Evolutionary conservation across 2,113 vertebrate genomes (phyloP).

Genomic region (Pongo pygmaeus): DNA sequence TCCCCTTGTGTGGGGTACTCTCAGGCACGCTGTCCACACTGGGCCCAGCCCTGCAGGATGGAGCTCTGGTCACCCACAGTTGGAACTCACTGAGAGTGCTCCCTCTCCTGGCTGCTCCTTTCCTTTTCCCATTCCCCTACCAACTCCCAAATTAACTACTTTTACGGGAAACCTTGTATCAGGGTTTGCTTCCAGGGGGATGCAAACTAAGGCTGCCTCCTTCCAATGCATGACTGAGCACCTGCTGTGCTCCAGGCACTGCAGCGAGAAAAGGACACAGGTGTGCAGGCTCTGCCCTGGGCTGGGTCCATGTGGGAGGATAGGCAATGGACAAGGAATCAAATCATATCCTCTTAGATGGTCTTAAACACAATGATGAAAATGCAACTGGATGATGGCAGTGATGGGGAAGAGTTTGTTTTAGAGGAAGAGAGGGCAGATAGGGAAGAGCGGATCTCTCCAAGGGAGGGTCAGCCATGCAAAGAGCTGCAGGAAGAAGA

Average conservation of each 20-base stretch:
- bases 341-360: background rate
- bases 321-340: background rate
- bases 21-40: background rate
- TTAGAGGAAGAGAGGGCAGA: too few relatives aligned
- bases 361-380: background rate
- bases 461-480: background rate
- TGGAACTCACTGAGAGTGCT: background rate
- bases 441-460: background rate
- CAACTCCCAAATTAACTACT: background rate
- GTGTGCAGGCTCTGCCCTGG: background rate
- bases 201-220: background rate
- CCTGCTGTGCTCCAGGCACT: background rate
- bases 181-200: background rate
- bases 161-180: background rate
- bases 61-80: background rate
- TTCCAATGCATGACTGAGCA: background rate
- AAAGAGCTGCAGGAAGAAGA: background rate
- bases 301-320: background rate
- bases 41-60: background rate
- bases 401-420: background rate
- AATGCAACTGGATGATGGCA: background rate
- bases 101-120: background rate
- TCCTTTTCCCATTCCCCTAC: background rate
- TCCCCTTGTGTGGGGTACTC: too few relatives aligned
- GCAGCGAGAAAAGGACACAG: background rate